phyloP scores from a whole-genome alignment of 2,888 invertebrate species.

The Cartodere bifasciata region DNA sequence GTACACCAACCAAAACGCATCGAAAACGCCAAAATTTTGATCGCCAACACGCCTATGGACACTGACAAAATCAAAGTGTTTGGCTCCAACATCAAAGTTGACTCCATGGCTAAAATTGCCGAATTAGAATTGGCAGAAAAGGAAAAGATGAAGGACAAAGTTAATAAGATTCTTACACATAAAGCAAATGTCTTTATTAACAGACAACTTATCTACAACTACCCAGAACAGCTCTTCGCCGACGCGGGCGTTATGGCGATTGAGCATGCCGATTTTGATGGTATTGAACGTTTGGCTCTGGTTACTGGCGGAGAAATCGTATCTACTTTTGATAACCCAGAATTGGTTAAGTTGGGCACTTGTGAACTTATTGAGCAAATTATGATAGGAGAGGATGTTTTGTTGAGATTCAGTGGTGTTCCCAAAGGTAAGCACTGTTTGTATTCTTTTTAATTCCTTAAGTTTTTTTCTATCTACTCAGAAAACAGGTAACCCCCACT shows the following conservation, averaged over 20 bases:
- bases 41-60: slow-evolving; percentile 99
- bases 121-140: slow-evolving; percentile 96
- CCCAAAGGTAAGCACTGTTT: no score
- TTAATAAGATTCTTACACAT: slow-evolving; percentile 87
- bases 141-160: slow-evolving; percentile 99
- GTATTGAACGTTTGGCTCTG: slow-evolving; percentile 91
- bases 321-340: slow-evolving; percentile 94
- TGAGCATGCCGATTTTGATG: slow-evolving; percentile 99
- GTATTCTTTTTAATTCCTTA: no score
- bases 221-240: slow-evolving; percentile 98
- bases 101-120: slow-evolving; percentile 90
- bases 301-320: slow-evolving; percentile 96
- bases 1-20: slow-evolving; percentile 93
- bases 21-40: slow-evolving; percentile 91
- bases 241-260: slow-evolving; percentile 99
- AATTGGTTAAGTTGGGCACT: slow-evolving; percentile 79
- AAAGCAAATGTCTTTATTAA: slow-evolving; percentile 97
- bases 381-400: slow-evolving; percentile 95
- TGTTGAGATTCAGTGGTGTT: slow-evolving; percentile 90
- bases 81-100: slow-evolving; percentile 87
- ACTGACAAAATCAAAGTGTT: slow-evolving; percentile 99
- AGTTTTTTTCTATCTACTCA: no score
- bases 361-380: slow-evolving; percentile 95
- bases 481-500: no score
- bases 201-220: slow-evolving; percentile 98